Percentiles rank a stretch among this genome's conserved stretches.
Conservation (phyloP, 92 coral and sea anemone genomes). For the Scolanthus callimorphus region DNA sequence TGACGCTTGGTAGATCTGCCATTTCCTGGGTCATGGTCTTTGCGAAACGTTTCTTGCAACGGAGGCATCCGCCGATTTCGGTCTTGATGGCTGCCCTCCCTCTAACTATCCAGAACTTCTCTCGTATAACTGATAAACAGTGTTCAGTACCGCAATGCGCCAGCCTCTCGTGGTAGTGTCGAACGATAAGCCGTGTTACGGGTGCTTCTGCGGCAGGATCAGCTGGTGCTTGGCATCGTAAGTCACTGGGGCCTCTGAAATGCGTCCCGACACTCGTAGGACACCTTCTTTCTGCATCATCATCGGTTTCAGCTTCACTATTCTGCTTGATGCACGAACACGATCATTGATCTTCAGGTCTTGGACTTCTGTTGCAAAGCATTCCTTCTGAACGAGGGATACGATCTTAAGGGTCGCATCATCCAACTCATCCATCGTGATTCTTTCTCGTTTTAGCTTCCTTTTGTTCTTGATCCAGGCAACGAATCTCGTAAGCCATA, state of each 20-base stretch:
- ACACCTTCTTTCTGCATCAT: conserved; percentile 23
- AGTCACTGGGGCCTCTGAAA: conserved; percentile 6
- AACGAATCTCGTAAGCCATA: neutral
- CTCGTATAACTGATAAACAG: conserved; percentile 38
- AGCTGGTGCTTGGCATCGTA: conserved; percentile 12
- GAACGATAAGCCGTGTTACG: conserved; percentile 32
- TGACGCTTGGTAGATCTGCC: conserved; percentile 39
- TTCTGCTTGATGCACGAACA: conserved; percentile 38
- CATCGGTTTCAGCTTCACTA: conserved; percentile 44
- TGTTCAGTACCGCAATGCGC: conserved; percentile 62
- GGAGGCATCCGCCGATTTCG: conserved; percentile 25
- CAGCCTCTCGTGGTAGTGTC: conserved; percentile 21
- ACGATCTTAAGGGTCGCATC: conserved; percentile 26
- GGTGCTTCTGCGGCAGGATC: conserved; percentile 44
- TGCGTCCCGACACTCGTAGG: conserved; percentile 45
- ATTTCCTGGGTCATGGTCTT: conserved; percentile 43
- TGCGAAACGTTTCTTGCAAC: conserved; percentile 29
- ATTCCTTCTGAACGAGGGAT: conserved; percentile 30
- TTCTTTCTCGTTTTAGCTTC: neutral
- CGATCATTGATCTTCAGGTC: conserved; percentile 18
- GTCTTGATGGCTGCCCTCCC: conserved; percentile 23
- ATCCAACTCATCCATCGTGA: conserved; percentile 36
- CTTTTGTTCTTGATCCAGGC: neutral
- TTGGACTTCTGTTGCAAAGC: conserved; percentile 24
- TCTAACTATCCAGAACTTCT: conserved; percentile 60